Conservation (phyloP, 2,888 invertebrate species). For the Rotaria sp. region DNA sequence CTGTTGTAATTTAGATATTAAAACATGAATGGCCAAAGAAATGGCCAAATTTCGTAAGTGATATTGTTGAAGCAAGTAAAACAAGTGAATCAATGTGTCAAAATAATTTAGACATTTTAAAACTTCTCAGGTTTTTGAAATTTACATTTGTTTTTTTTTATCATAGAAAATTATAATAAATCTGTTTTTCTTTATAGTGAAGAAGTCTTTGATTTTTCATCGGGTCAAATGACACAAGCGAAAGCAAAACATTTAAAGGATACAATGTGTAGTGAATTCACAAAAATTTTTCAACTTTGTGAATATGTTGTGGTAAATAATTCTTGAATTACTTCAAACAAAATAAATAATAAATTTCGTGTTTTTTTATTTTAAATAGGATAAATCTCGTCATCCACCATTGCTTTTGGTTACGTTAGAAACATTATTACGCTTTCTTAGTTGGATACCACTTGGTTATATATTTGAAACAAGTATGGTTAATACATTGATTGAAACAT, state of each 20-base stretch:
- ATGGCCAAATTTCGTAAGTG: slow-evolving; percentile 97
- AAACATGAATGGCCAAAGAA: slow-evolving; percentile 99
- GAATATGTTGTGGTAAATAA: slow-evolving; percentile 75
- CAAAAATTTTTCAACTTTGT: slow-evolving; percentile 93
- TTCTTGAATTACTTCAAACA: not conserved
- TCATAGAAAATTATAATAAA: too few species aligned
- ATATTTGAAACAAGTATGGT: slow-evolving; percentile 98
- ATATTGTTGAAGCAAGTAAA: slow-evolving; percentile 96
- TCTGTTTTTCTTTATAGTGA: slow-evolving; percentile 62
- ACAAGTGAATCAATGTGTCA: slow-evolving; percentile 97
- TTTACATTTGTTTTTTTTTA: not conserved
- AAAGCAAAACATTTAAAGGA: slow-evolving; percentile 98
- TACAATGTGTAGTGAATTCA: slow-evolving; percentile 97
- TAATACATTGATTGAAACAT: slow-evolving; percentile 85
- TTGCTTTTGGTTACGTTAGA: slow-evolving; percentile 90
- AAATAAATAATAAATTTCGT: too few species aligned
- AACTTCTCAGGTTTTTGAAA: slow-evolving; percentile 65
- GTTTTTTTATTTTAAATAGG: slow-evolving; percentile 56
- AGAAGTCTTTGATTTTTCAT: slow-evolving; percentile 97
- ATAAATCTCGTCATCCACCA: slow-evolving; percentile 91
- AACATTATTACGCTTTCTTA: slow-evolving; percentile 87
- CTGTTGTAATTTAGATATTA: slow-evolving; percentile 65
- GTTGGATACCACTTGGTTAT: slow-evolving; percentile 99
- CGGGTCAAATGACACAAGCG: slow-evolving; percentile 93
- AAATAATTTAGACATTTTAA: slow-evolving; percentile 97